Evolutionary conservation across 2,888 invertebrate species (phyloP).

Genomic region (Boloria euphrosyne): DNA sequence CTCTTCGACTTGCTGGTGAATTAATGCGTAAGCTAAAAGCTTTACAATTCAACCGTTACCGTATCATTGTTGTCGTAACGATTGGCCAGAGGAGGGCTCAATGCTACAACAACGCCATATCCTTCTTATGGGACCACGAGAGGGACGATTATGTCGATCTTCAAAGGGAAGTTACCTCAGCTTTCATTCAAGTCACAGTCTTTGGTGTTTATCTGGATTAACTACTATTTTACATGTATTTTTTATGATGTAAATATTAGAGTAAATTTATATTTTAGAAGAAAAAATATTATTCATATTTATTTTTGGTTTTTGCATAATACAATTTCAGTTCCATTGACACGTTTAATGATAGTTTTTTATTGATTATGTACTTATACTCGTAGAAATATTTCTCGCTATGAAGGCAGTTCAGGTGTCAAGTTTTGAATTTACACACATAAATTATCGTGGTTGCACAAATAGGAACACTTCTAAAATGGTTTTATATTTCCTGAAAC

Average conservation of each 20-base stretch:
- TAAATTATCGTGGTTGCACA: too few species aligned
- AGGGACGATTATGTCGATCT: slow-evolving; percentile 57
- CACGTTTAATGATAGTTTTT: too few species aligned
- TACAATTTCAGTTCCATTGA: too few species aligned
- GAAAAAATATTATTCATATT: too few species aligned
- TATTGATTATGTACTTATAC: too few species aligned
- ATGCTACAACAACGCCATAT: slow-evolving; percentile 66
- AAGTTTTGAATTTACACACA: too few species aligned
- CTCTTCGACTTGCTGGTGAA: slow-evolving; percentile 58
- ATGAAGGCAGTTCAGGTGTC: too few species aligned
- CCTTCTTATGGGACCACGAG: slow-evolving; percentile 70
- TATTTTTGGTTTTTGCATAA: too few species aligned
- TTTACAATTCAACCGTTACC: slow-evolving; percentile 62
- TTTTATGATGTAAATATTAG: not conserved
- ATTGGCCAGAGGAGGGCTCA: slow-evolving; percentile 67
- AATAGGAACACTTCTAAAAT: too few species aligned
- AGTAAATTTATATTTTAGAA: not conserved
- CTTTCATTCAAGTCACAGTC: slow-evolving; percentile 65
- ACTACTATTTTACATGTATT: slow-evolving; percentile 21
- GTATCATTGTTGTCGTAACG: slow-evolving; percentile 62
- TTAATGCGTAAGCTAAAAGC: slow-evolving; percentile 59
- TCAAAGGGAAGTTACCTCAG: slow-evolving; percentile 51
- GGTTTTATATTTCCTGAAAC: too few species aligned
- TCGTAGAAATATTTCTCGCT: too few species aligned
- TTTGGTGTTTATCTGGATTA: slow-evolving; percentile 68